These are phyloP conservation scores for Stenodema calcarata DNA, from an alignment of 2,888 invertebrate genomes.

Conservation along the genomic window DNA sequence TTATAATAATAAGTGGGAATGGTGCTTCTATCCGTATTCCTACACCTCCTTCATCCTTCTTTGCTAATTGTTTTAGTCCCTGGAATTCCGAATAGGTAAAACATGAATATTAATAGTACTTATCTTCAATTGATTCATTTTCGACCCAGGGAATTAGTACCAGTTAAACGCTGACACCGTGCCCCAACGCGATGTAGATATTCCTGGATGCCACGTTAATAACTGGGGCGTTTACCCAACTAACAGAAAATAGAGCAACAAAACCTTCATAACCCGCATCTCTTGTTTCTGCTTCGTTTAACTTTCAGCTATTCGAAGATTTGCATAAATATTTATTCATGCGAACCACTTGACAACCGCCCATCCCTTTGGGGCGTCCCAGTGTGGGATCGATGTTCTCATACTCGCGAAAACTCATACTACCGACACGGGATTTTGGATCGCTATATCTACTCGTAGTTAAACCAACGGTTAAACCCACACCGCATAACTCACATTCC, in stretches of 20 bases:
- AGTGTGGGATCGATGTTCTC: conserved; percentile 8
- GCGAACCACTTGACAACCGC: conserved; percentile 1
- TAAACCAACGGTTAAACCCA: background rate
- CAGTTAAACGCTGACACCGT: background rate
- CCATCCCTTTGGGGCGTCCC: background rate
- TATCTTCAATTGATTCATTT: no score
- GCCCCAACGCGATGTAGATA: background rate
- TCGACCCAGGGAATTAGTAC: no score
- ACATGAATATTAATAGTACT: no score
- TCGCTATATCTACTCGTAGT: background rate
- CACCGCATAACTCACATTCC: no score
- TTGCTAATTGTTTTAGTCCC: no score
- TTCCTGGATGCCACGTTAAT: background rate
- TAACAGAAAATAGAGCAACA: background rate
- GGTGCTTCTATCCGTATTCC: no score
- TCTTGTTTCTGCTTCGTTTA: conserved; percentile 16
- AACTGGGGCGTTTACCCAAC: background rate
- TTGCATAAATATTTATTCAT: conserved; percentile 21
- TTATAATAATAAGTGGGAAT: no score
- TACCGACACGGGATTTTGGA: background rate
- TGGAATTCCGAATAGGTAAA: no score
- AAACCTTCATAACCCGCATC: background rate
- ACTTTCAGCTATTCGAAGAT: background rate
- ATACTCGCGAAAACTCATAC: background rate
- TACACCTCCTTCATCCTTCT: no score